phyloP scores from a whole-genome alignment of 2,113 vertebrate genomes.

The Chlamydotis undulata region DNA sequence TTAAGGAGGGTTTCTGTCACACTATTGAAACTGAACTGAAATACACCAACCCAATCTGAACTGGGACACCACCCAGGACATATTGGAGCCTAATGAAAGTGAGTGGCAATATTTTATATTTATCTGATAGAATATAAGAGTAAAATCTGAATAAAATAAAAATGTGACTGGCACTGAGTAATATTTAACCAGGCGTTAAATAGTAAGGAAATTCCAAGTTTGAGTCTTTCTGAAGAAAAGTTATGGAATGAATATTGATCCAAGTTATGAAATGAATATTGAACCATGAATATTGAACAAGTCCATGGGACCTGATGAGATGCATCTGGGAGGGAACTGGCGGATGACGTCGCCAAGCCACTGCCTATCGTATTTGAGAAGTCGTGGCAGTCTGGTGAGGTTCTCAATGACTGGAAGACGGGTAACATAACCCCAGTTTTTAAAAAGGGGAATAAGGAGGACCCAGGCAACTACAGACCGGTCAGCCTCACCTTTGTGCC shows the following conservation, averaged over 20 bases:
- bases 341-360: no score
- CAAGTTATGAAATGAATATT: no score
- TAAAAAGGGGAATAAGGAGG: no score
- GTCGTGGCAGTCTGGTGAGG: no score
- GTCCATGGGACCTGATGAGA: no score
- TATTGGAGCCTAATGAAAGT: not conserved
- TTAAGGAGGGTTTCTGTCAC: not conserved
- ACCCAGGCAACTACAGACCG: no score
- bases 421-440: no score
- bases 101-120: not conserved
- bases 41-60: not conserved
- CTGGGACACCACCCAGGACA: not conserved
- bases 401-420: no score
- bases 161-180: not conserved
- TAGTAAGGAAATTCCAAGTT: not conserved
- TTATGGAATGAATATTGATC: not conserved
- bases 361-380: no score
- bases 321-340: no score
- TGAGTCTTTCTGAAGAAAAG: not conserved
- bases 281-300: no score
- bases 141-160: not conserved
- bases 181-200: not conserved
- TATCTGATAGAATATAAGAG: not conserved
- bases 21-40: not conserved
- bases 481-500: no score